These are phyloP conservation scores for Trogon surrucura DNA, from an alignment of 2,113 vertebrate species.

Conservation along the genomic window DNA sequence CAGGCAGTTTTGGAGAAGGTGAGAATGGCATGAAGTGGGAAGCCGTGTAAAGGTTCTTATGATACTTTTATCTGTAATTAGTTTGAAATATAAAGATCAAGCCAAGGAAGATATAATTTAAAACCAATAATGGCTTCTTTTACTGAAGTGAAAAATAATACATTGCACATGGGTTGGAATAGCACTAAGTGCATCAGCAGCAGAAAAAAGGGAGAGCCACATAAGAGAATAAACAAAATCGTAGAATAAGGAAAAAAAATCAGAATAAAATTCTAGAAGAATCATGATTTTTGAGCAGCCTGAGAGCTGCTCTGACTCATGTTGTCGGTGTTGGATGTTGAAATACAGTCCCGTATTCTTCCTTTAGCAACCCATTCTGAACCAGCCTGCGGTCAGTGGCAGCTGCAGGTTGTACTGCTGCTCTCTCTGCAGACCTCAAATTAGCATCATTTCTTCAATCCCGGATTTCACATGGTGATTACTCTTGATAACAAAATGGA, in stretches of 20 bases:
- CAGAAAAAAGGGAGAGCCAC: background rate
- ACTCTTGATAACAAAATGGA: background rate
- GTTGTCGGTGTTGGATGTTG: background rate
- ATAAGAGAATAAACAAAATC: background rate
- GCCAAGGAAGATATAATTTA: background rate
- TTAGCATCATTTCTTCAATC: slow-evolving; percentile 27
- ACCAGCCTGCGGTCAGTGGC: background rate
- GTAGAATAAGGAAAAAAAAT: background rate
- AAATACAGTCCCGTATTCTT: background rate
- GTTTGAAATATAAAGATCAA: background rate
- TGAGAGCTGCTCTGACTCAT: background rate
- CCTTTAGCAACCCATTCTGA: background rate
- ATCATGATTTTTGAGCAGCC: background rate
- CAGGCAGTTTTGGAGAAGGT: background rate
- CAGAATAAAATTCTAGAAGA: background rate
- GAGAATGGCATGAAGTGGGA: background rate
- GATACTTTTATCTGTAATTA: background rate
- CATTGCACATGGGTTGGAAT: background rate
- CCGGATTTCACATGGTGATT: background rate
- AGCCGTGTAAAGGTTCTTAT: background rate
- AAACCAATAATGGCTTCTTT: background rate
- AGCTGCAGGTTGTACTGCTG: background rate
- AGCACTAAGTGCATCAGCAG: background rate
- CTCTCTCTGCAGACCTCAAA: background rate
- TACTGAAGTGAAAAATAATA: background rate